A percentile compares a stretch with the other conserved stretches of the same genome.
phyloP scores from a whole-genome alignment of 1,140 invertebrate species.

The Cydia amplana region DNA sequence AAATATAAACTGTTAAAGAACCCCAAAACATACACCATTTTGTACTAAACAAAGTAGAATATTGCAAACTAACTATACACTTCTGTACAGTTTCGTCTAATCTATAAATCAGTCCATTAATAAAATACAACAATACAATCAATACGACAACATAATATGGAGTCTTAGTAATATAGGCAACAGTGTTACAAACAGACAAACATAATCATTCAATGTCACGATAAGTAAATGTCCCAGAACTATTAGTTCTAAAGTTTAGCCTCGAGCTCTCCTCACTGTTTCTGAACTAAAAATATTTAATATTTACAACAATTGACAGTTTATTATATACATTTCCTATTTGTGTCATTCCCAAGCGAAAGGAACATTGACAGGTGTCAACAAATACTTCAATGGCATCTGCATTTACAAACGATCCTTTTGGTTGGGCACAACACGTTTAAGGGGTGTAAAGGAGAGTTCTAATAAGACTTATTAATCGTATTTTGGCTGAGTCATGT shows the following conservation, averaged over 20 bases:
- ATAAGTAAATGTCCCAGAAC: conserved; percentile 23
- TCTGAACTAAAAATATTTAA: conserved; percentile 18
- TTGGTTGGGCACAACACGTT: not conserved
- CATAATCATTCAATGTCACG: conserved; percentile 25
- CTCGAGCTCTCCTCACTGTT: conserved; percentile 2
- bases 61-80: conserved; percentile 37
- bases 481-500: not conserved
- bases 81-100: conserved; percentile 45
- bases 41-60: conserved; percentile 41
- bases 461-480: not conserved
- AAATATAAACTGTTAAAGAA: conserved; percentile 36
- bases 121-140: conserved; percentile 46
- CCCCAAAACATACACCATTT: conserved; percentile 43
- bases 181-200: conserved; percentile 27
- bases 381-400: not conserved
- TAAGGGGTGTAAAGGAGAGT: not conserved
- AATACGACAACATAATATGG: conserved; percentile 21
- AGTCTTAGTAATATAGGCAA: conserved; percentile 30
- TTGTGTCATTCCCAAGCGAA: not conserved
- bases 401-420: not conserved
- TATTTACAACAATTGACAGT: conserved; percentile 30
- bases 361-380: not conserved
- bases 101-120: conserved; percentile 54
- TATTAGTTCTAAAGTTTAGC: not conserved
- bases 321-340: not conserved